Conservation (phyloP, 2,113 vertebrate species). For the Excalfactoria chinensis region DNA sequence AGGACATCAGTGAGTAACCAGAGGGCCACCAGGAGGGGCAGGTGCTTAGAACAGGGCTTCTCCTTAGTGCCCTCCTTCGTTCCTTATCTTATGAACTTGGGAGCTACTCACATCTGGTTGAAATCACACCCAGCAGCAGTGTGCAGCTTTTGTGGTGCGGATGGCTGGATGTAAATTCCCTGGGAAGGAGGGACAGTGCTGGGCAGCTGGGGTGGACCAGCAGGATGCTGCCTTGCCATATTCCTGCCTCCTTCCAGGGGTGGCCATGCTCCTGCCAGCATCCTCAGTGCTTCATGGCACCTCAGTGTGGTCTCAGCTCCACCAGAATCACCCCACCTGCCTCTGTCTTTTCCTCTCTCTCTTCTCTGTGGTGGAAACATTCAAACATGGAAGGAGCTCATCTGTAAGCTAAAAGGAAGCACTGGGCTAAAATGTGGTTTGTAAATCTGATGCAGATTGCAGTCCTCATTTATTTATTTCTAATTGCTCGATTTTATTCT, state of each 20-base stretch:
- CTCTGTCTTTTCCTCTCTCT: background rate
- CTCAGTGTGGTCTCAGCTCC: background rate
- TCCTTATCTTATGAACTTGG: background rate
- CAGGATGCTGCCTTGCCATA: background rate
- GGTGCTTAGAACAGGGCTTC: background rate
- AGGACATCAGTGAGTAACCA: fast-evolving
- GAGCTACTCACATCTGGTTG: background rate
- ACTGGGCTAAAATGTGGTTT: background rate
- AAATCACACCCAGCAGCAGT: background rate
- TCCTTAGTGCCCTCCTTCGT: background rate
- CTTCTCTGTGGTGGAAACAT: background rate
- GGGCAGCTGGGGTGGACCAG: background rate
- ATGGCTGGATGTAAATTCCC: background rate
- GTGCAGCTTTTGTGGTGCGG: background rate
- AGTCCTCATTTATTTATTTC: background rate
- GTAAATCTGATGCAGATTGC: background rate
- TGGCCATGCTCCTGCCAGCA: background rate
- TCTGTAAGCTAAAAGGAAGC: background rate
- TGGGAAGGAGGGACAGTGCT: background rate
- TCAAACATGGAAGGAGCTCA: background rate
- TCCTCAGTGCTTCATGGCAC: background rate
- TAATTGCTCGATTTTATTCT: background rate
- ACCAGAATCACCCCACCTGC: background rate
- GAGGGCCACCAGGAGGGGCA: background rate
- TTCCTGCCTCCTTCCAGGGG: background rate